Conservation (phyloP, 2,888 invertebrate species). For the Callyntrura guangdongensis region DNA sequence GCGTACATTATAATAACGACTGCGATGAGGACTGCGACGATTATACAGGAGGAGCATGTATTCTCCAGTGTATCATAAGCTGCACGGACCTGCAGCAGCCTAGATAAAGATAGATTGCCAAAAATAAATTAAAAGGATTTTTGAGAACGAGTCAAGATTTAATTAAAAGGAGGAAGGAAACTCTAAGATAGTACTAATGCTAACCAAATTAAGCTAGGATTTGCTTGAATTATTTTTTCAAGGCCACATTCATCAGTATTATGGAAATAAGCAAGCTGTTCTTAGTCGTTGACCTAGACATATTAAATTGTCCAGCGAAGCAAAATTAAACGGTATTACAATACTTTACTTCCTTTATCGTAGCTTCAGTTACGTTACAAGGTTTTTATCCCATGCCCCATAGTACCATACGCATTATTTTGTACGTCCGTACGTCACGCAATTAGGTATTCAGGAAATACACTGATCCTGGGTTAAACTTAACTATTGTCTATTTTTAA, state of each 20-base stretch:
- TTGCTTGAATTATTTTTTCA: conserved; percentile 40
- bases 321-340: background rate
- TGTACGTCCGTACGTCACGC: no score
- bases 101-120: background rate
- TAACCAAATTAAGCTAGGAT: conserved; percentile 22
- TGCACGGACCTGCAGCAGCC: background rate
- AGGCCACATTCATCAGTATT: conserved; percentile 19
- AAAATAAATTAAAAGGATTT: background rate
- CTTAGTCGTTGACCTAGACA: conserved; percentile 15
- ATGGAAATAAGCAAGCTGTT: background rate
- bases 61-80: background rate
- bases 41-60: no score
- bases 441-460: no score
- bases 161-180: background rate
- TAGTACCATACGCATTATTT: no score
- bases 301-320: background rate
- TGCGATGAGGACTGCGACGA: no score
- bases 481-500: background rate
- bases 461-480: background rate
- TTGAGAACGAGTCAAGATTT: background rate
- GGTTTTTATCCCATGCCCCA: background rate
- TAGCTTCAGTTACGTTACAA: background rate
- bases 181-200: background rate
- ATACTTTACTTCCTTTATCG: background rate
- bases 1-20: no score